Percentiles rank a stretch among this genome's conserved stretches.
Conservation (phyloP, 1,140 invertebrate genomes). For the Macrosteles quadrilineatus region DNA sequence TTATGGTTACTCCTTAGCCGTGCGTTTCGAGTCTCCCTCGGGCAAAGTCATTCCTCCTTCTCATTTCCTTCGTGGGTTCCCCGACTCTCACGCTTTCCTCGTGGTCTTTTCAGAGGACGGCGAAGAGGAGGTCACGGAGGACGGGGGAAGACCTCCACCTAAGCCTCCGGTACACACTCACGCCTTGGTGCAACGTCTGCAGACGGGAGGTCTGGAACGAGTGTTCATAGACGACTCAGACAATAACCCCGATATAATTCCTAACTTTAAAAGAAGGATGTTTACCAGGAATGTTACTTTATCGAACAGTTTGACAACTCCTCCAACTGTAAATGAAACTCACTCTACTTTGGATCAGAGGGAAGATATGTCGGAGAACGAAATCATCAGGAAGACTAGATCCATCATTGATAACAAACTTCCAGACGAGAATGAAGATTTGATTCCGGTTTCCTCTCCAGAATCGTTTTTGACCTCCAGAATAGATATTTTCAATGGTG, state of each 20-base stretch:
- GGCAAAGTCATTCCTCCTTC: constrained; percentile 30
- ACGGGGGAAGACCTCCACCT: constrained; percentile 30
- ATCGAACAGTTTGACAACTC: no score
- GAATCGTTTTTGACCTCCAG: not conserved
- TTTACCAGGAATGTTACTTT: not conserved
- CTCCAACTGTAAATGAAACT: no score
- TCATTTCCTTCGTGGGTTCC: constrained; percentile 30
- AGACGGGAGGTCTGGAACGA: constrained; percentile 1
- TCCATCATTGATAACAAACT: constrained; percentile 10
- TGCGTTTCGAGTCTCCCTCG: constrained; percentile 32
- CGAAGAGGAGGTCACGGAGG: constrained; percentile 23
- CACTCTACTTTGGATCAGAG: no score
- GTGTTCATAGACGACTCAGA: constrained; percentile 8
- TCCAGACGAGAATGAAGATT: constrained; percentile 24
- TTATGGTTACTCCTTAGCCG: not conserved
- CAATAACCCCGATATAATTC: constrained; percentile 22
- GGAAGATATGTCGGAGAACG: not conserved
- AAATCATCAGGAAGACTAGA: constrained; percentile 8
- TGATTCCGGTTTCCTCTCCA: not conserved
- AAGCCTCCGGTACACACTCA: constrained; percentile 38
- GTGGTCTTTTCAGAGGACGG: constrained; percentile 49
- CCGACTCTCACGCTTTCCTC: constrained; percentile 44
- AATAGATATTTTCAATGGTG: constrained; percentile 15
- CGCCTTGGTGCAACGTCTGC: constrained; percentile 29
- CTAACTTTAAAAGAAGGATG: constrained; percentile 33